Percentiles rank a stretch among this genome's conserved stretches.
These are phyloP conservation scores for Pissodes strobi DNA, from an alignment of 1,140 invertebrate genomes.

Conservation along the genomic window DNA sequence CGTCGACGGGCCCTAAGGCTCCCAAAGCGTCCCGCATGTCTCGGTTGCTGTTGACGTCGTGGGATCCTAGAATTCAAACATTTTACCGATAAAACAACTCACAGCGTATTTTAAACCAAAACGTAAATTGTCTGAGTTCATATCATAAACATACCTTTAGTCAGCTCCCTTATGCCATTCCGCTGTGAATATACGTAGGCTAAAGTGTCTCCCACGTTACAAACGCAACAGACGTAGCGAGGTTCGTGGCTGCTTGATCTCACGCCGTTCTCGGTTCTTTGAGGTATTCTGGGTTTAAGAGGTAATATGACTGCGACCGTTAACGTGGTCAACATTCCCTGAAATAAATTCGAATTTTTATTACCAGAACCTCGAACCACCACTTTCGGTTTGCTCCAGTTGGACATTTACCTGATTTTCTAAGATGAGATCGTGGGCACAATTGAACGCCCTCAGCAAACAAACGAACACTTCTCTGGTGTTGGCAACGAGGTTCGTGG, in stretches of 20 bases:
- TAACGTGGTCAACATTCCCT: slow-evolving; percentile 83
- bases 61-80: slow-evolving; percentile 60
- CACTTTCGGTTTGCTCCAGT: too few species aligned
- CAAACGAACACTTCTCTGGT: slow-evolving; percentile 70
- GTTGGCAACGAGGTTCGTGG: slow-evolving; percentile 44
- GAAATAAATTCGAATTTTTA: too few species aligned
- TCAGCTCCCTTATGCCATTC: slow-evolving; percentile 74
- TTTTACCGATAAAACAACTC: not conserved
- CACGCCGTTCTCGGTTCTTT: slow-evolving; percentile 18
- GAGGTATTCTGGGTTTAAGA: slow-evolving; percentile 48
- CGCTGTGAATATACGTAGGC: slow-evolving; percentile 85
- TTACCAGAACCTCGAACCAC: too few species aligned
- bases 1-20: slow-evolving; percentile 87
- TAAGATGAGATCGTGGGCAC: slow-evolving; percentile 85
- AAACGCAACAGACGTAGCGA: slow-evolving; percentile 82
- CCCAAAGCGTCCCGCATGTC: slow-evolving; percentile 92
- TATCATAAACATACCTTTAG: slow-evolving; percentile 60
- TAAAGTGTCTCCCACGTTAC: slow-evolving; percentile 89
- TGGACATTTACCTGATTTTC: slow-evolving; percentile 65
- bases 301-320: slow-evolving; percentile 80
- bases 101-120: not conserved
- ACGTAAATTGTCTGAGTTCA: not conserved
- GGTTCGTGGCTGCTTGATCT: slow-evolving; percentile 36
- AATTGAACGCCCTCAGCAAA: slow-evolving; percentile 82
- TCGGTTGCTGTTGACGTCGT: slow-evolving; percentile 84